Base-by-base conservation (phyloP, 2,888 invertebrate species). In the Masnerella sp. region DNA sequence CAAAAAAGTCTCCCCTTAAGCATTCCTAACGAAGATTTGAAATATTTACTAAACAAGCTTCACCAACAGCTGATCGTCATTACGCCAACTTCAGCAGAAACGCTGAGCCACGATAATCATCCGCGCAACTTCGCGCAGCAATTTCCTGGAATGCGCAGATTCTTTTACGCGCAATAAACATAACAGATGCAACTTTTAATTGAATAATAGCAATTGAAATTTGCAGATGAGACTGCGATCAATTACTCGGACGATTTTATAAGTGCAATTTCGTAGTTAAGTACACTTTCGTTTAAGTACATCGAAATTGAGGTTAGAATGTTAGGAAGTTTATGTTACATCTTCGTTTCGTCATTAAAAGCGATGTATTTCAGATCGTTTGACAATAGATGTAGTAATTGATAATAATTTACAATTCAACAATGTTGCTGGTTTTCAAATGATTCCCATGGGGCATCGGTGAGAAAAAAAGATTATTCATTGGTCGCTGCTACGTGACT, bases 131-230 rank as follows among this genome's bases (percentile, higher is more conserved):
- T 45, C 40, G 28, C 34, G 42, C 18, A 43, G 49, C 38, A 51
- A 42, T 62, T 74, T 74, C 65, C 52, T 43, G 59, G 74, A 74
- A 69, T 54, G 72, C 32, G 30, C 14, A n/a, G 22, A 56, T 70
- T 56, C 52, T 62, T 62, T 56, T 36, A 62, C 30, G 51, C 49
- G 69, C 69, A 69, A 69, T 69, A 69, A 61, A 69, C 45, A 61
- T 45, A 40, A 22, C 45, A 5, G 34, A 43, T 15, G 34, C 28
- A 51, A 18, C 30, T 64, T 64, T 71, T 58, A 71, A 71, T 72
- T 72, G 65, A 72, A 65, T 65, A 65, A 65, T 65, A 52, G 64
- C 59, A 65, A 59, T 65, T 20, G 52, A 49, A 59, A 20, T 49
- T 64, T 28, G 22, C 45, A 36, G n/a, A 64, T 12, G 25, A 45